Evolutionary conservation across 1,140 invertebrate genomes (phyloP).

Genomic region (Eupeodes corollae): DNA sequence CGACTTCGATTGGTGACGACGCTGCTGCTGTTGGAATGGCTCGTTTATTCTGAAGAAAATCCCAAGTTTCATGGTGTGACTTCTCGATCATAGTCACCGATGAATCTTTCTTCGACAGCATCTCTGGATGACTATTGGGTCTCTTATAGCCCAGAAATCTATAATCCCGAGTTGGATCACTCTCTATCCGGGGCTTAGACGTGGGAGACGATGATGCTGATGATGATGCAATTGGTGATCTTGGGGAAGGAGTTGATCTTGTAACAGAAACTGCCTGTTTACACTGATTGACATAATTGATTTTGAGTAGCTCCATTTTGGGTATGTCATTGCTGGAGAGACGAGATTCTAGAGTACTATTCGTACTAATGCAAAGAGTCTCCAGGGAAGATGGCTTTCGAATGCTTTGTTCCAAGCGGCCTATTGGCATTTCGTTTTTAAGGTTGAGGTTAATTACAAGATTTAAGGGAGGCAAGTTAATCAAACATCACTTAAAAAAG

Average conservation of each 20-base stretch:
- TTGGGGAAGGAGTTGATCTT: constrained; percentile 1
- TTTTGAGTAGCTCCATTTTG: constrained; percentile 30
- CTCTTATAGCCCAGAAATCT: too few relatives aligned
- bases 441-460: too few relatives aligned
- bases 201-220: not conserved
- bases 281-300: constrained; percentile 32
- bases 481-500: too few relatives aligned
- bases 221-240: constrained; percentile 9
- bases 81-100: too few relatives aligned
- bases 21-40: constrained; percentile 2
- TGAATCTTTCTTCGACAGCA: too few relatives aligned
- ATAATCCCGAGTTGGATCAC: too few relatives aligned
- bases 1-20: not conserved
- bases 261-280: constrained; percentile 21
- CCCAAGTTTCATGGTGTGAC: too few relatives aligned
- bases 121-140: too few relatives aligned
- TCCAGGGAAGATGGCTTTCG: constrained; percentile 7
- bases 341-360: constrained; percentile 20
- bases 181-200: constrained; percentile 5
- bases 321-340: constrained; percentile 22
- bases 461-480: too few relatives aligned
- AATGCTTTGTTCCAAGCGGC: constrained; percentile 7
- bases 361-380: constrained; percentile 9
- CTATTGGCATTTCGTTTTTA: constrained; percentile 18
- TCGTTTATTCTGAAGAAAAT: constrained; percentile 2